Base-by-base conservation (phyloP, 2,113 vertebrate genomes). In the Guaruba guarouba region DNA sequence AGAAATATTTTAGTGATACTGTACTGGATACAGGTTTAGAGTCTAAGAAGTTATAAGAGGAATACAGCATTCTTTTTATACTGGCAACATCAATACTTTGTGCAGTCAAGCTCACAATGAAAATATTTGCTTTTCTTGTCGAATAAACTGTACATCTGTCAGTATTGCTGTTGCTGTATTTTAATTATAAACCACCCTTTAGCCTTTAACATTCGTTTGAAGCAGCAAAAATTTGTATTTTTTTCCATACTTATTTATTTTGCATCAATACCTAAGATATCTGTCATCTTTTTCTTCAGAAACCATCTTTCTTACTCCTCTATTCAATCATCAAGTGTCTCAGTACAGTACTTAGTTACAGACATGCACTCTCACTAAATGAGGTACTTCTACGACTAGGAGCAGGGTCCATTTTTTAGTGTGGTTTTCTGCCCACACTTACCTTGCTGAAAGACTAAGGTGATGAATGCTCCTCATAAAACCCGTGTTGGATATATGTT, bases 121-220 rank as follows among this genome's bases (percentile, higher is more conserved):
- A 93, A 96, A 82, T 49, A 29, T 81, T 93, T 76, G 10, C 7
- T 88, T 91, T 93, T 25, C 31, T 70, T 95, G 66, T 85, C 76
- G 29, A 88, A 83, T 54, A 82, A 86, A 91, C 86, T 73, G n/a
- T 92, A n/a, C 85, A 93, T 62, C 81, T 96, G 46, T 76, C 67
- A 80, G 68, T 28, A 69, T 54, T 86, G 57, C 54, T 77, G 67
- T 77, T 87, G 59, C n/a, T 41, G 31, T 29, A 39, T 75, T 77
- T 93, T 29, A 73, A 88, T 84, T 82, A 66, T 25, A 28, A 9
- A 25, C 22, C 23, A 86, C 22, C 3, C 10, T 66, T 78, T 37
- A 55, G 29, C 14, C 43, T 78, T 91, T 31, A 81, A 49, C 62
- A 74, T 18, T 81, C 37, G 11, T 43, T 92, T 63, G 41, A 89